Evolutionary conservation across 1,140 invertebrate genomes (phyloP), one percentile per base, ranked within the genome.

Genomic region (Zaprionus inermis): DNA sequence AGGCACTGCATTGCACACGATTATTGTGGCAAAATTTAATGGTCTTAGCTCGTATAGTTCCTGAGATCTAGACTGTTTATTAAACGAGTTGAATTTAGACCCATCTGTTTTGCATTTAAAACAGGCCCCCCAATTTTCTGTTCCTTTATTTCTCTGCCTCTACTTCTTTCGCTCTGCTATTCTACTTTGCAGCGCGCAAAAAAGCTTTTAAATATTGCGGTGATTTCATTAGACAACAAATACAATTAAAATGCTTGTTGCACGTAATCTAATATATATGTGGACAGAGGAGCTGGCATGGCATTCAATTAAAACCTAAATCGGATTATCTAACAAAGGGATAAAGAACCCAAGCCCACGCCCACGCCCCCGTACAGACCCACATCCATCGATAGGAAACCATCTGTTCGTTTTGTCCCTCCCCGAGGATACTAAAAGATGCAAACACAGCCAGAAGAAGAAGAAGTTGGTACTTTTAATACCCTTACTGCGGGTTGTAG

Each of bases 191-290:
- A 68, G 32, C 56, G 56, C 61, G 65, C 76, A 41, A 49, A 41
- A 86, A 86, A 82, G 81, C 81, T 86, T 86, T 82, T 78, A 76
- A 81, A 86, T 79, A 71, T 59, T 85, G 78, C 71, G 64, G 67
- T 86, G 81, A 85, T 85, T 85, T 85, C 82, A 86, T 82, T 85
- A 86, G 81, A 79, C 81, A 74, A 80, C 82, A 85, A 85, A 85
- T 76, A 85, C 79, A 86, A 85, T 85, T 85, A 85, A 85, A 86
- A 78, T 82, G 79, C 76, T 85, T 86, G 78, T 81, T 86, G 81
- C 82, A 81, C 71, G 67, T 81, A 85, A 85, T 85, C 71, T 86
- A 85, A 86, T 86, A 81, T 81, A 64, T 38, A n/a, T 55, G 44
- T 70, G 46, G 49, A 63, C 34, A 30, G 54, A 24, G 36, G 54